Base-by-base conservation (phyloP, 2,113 vertebrate species). In the Lophius piscatorius region DNA sequence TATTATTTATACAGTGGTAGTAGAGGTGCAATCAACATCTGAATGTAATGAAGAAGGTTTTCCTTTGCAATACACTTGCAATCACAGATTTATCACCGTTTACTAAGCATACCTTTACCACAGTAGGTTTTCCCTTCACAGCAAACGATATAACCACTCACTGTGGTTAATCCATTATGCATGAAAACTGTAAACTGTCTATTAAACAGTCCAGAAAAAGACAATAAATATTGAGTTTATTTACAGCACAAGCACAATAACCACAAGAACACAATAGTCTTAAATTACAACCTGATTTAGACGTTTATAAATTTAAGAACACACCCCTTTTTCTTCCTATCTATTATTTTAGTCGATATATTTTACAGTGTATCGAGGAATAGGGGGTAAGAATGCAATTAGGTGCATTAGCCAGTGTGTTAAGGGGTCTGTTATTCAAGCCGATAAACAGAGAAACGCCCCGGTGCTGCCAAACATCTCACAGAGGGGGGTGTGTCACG, bases 401-500 rank as follows among this genome's bases (percentile, higher is more conserved):
- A 47, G 13, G 5, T 16, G 31, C 50, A 39, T 20, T 17, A 52
- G 57, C 13, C 54, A 24, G 55, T 22, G 2, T 40, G 40, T 21
- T 41, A 16, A 28, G 6, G 47, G 22, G 10, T n/a, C 26, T 21
- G 63, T 46, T 70, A 31, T 58, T 70, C 61, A 63, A 36, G 56
- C 33, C 5, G 31, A 64, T 38, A 39, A 51, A 76, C 70, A 41
- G 39, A 72, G 63, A 68, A 65, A 73, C 67, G 63, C 71, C 75
- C 55, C 35, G 38, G 29, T 48, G 66, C 75, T 60, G 71, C 61
- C 57, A 42, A 63, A 63, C 24, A 36, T 16, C 61, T 51, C 71
- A 38, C 59, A 63, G 40, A 72, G 41, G 84, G 80, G 78, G 78
- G 81, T 82, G 84, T 81, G 84, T 80, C 81, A 62, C 0, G 39